Percentiles rank a stretch among this genome's conserved stretches.
Evolutionary conservation across 2,888 invertebrate species (phyloP).

Genomic region (Rhaphigaster nebulosa): DNA sequence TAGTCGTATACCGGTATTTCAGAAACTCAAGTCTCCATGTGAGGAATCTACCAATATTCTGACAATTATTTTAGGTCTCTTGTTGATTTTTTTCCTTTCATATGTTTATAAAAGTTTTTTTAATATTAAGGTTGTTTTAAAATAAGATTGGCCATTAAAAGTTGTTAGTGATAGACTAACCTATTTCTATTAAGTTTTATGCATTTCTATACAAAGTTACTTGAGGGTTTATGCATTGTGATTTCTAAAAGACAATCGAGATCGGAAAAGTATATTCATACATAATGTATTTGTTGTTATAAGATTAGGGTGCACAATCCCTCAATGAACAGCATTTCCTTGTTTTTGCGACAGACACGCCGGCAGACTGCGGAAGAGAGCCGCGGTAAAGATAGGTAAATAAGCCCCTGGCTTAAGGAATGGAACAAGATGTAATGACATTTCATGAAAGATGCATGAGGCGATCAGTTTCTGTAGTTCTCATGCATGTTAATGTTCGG

Average conservation of each 20-base stretch:
- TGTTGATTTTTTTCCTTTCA: too few species aligned
- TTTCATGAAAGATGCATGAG: slow-evolving; percentile 34
- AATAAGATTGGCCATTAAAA: too few species aligned
- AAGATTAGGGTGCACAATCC: not conserved
- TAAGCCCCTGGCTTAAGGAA: not conserved
- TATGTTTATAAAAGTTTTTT: too few species aligned
- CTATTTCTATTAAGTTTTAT: too few species aligned
- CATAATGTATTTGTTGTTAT: not conserved
- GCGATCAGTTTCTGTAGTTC: slow-evolving; percentile 17
- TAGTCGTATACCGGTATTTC: too few species aligned
- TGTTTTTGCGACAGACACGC: not conserved
- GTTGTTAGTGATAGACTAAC: too few species aligned
- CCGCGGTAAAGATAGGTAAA: not conserved
- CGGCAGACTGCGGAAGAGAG: not conserved
- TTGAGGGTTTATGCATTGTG: not conserved
- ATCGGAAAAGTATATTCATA: not conserved
- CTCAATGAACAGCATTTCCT: not conserved
- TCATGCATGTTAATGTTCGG: slow-evolving; percentile 19
- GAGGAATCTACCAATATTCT: too few species aligned
- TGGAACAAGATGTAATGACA: not conserved
- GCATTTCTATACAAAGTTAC: not conserved
- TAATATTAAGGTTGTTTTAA: too few species aligned
- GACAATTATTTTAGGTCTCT: too few species aligned
- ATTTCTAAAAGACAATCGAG: not conserved
- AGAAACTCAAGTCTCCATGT: too few species aligned